Evolutionary conservation across 1,140 invertebrate genomes (phyloP), one percentile per base, ranked within the genome.

Genomic region (Cotesia typhae): DNA sequence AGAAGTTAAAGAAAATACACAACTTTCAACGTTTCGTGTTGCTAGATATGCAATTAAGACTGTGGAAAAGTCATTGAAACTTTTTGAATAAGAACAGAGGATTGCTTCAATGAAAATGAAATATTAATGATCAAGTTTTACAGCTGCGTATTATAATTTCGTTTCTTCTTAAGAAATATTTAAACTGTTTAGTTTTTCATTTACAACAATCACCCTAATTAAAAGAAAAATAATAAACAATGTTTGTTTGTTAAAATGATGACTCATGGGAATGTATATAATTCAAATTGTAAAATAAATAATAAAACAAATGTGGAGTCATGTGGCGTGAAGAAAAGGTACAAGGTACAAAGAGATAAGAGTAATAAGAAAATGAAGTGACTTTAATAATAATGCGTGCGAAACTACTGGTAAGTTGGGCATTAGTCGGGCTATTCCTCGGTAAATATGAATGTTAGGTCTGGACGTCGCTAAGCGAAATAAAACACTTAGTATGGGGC

Each of bases 401-500:
- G 20, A 59, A 59, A 59, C 57, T 59, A 59, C 57, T 59, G 12
- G 12, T 55, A 55, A 14, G 20, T 20, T 59, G 14, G 20, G 9
- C 28, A 63, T 63, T 38, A 63, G 60, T 63, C 60, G 37, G 28
- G 60, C 36, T 37, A 38, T 9, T 63, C 60, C 60, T 38, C 37
- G 12, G 60, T 36, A 63, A 28, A 38, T 63, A 9, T 38, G 37
- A 38, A 38, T 36, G 67, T 10, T 38, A 28, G 38, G 41, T 63
- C 36, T 38, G 60, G 14, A 38, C 60, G 67, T 20, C 57, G 12
- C 59, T 20, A 61, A 60, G 36, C 57, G 57, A 70, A 59, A 61
- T 57, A 70, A 70, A 70, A 70, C 41, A 36, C 59, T 51, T 53
- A n/a, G 41, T 47, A 7, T 47, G 41, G 41, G 41, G 41, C 41